Base-by-base conservation (phyloP, 1,140 invertebrate genomes). In the Leptinotarsa lineolata region DNA sequence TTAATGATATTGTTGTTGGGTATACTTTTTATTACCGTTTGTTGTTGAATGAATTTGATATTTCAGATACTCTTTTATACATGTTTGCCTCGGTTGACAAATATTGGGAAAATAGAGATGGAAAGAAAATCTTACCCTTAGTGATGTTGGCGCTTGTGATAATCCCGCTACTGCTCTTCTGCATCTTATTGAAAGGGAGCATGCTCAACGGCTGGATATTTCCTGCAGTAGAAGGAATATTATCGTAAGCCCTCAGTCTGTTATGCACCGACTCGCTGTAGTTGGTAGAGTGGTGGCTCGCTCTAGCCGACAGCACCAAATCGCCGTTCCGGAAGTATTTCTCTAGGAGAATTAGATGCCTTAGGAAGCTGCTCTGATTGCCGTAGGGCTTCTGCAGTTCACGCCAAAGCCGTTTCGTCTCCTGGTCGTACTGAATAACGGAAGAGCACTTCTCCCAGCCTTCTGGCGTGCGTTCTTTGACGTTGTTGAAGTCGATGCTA, bases 321-420 rank as follows among this genome's bases (percentile, higher is more conserved):
- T 94, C 92, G 5, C 93, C 93, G 74, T 90, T 91, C 74, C 76
- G 86, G 74, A 92, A 93, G 83, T 94, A 94, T 80, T 94, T 94
- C 73, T 95, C 93, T 71, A 94, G 80, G 1, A 95, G 86, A 60
- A 94, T 91, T 6, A 95, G 83, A 84, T 95, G 93, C 6, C 93
- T 86, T 1, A 95, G 83, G 78, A 95, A 95, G 70, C 92, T 93
- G 61, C 92, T 93, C 79, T 93, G 92, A 81, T 94, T 95, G 3
- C 93, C 93, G 77, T 95, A 94, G 0, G 93, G 93, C 82, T 92
- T 90, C 80, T 94, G 92, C 30, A 95, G 79, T 74, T 93, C 91
- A 70, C 92, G 90, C 92, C 92, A 95, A 5, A 94, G 85, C 15
- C 89, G 86, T 72, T 93, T 93, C 3, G 93, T 94, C 46, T 93